Percentiles rank a stretch among this genome's conserved stretches.
phyloP scores from a whole-genome alignment of 2,888 invertebrate species.

The Cheilosia grossa region DNA sequence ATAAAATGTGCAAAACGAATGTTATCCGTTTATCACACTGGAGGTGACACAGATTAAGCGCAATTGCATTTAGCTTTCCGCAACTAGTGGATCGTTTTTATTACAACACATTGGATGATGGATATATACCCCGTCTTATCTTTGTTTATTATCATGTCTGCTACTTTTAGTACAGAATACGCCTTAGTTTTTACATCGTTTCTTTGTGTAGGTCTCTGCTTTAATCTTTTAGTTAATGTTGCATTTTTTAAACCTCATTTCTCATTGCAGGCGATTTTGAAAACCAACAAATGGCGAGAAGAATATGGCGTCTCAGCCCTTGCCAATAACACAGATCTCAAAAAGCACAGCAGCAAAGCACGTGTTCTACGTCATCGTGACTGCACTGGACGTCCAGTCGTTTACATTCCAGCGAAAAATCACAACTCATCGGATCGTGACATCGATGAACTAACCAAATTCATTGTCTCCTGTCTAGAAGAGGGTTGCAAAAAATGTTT shows the following conservation, averaged over 20 bases:
- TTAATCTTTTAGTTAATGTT: too few species aligned
- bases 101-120: too few species aligned
- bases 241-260: background rate
- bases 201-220: too few species aligned
- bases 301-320: slow-evolving; percentile 88
- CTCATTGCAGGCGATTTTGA: slow-evolving; percentile 87
- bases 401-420: slow-evolving; percentile 91
- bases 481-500: slow-evolving; percentile 90
- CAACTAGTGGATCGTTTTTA: too few species aligned
- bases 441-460: slow-evolving; percentile 90
- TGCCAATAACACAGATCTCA: slow-evolving; percentile 84
- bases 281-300: slow-evolving; percentile 91
- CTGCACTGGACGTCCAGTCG: slow-evolving; percentile 88
- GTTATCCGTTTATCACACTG: too few species aligned
- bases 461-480: slow-evolving; percentile 91
- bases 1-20: too few species aligned
- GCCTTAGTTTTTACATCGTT: too few species aligned
- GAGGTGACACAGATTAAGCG: too few species aligned
- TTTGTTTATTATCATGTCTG: too few species aligned
- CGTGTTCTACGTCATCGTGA: slow-evolving; percentile 89
- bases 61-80: too few species aligned
- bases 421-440: slow-evolving; percentile 88
- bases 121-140: too few species aligned
- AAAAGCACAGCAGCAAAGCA: slow-evolving; percentile 87
- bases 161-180: too few species aligned